These are phyloP conservation scores for Sebastiscus albofasciatus DNA, from an alignment of 2,797 vertebrate species.

Conservation along the genomic window DNA sequence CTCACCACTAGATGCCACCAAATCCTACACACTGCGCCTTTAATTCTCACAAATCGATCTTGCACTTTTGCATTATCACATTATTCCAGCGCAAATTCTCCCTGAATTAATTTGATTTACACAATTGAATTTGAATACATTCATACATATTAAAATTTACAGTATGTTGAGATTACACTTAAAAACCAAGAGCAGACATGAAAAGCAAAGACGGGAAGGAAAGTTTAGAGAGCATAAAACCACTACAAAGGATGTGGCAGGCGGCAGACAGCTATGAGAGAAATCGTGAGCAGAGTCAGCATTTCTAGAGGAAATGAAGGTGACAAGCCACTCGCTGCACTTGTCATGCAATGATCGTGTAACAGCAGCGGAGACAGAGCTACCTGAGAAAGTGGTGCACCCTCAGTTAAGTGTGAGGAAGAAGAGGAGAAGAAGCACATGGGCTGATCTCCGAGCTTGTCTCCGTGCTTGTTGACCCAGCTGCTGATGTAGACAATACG, in stretches of 20 bases:
- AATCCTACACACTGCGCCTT: too few relatives aligned
- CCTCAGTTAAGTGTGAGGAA: neutral
- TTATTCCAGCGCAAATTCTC: neutral
- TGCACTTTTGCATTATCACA: neutral
- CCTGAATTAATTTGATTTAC: neutral
- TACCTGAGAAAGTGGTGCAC: neutral
- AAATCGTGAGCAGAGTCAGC: slow-evolving; percentile 3
- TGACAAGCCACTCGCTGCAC: neutral
- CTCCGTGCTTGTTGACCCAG: slow-evolving; percentile 62
- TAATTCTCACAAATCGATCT: neutral
- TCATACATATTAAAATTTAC: neutral
- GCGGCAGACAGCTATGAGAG: neutral
- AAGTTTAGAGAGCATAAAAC: neutral
- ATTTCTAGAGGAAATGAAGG: slow-evolving; percentile 10
- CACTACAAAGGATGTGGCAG: slow-evolving; percentile 4
- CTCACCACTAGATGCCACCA: too few relatives aligned
- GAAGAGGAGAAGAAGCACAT: slow-evolving; percentile 34
- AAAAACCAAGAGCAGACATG: neutral
- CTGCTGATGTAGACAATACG: slow-evolving; percentile 55
- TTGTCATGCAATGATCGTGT: slow-evolving; percentile 25
- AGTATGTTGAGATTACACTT: neutral
- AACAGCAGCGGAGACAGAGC: neutral
- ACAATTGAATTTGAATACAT: neutral
- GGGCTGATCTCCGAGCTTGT: slow-evolving; percentile 37
- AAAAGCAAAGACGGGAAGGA: neutral